phyloP scores from a whole-genome alignment of 2,113 vertebrate genomes.

The Bufo bufo region DNA sequence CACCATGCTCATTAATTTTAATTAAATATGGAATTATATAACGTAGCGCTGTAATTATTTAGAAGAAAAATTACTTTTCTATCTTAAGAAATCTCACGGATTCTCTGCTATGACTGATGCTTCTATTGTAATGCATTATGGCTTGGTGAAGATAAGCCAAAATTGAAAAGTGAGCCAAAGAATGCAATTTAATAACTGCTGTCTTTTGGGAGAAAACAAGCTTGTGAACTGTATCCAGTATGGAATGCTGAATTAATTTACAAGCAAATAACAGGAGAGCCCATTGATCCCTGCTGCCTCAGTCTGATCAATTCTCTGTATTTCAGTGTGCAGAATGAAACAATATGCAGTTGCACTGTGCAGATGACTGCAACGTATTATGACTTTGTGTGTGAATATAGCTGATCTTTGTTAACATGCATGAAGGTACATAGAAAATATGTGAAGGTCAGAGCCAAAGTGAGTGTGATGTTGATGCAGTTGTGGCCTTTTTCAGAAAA shows the following conservation, averaged over 20 bases:
- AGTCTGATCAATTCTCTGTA: slow-evolving; percentile 7
- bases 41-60: background rate
- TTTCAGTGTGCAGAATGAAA: background rate
- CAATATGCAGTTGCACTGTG: background rate
- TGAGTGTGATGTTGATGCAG: too few species aligned
- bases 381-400: background rate
- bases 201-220: slow-evolving; percentile 39
- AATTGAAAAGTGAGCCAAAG: slow-evolving; percentile 48
- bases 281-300: slow-evolving; percentile 6
- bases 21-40: slow-evolving; percentile 10
- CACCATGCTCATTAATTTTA: slow-evolving; percentile 8
- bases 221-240: slow-evolving; percentile 15
- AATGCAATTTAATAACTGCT: slow-evolving; percentile 51
- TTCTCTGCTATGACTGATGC: slow-evolving; percentile 41
- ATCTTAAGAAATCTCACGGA: slow-evolving; percentile 23
- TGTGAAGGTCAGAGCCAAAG: background rate
- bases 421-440: background rate
- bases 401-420: background rate
- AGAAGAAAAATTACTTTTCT: slow-evolving; percentile 33
- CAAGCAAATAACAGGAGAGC: slow-evolving; percentile 22
- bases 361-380: background rate
- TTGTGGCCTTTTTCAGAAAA: background rate
- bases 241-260: slow-evolving; percentile 33
- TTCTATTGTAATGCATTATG: slow-evolving; percentile 46
- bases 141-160: slow-evolving; percentile 44